Conservation (phyloP, 2,113 vertebrate species). For the Nycticebus coucang region DNA sequence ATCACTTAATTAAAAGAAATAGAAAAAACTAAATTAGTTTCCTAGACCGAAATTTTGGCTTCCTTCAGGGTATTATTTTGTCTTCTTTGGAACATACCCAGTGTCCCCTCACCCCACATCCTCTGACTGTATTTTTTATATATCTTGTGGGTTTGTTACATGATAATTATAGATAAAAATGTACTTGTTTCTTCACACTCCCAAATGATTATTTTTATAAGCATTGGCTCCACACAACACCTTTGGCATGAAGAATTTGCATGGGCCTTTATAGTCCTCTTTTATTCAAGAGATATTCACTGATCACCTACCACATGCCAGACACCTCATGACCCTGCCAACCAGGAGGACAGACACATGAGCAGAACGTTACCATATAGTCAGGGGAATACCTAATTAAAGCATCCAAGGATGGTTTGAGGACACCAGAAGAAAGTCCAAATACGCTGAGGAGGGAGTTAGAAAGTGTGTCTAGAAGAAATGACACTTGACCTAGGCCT, state of each 20-base stretch:
- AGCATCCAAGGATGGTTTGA: neutral
- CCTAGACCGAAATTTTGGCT: neutral
- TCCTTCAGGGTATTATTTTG: neutral
- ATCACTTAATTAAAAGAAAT: slow-evolving; percentile 59
- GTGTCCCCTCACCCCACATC: neutral
- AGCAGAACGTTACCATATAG: neutral
- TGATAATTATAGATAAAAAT: slow-evolving; percentile 61
- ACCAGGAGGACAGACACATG: neutral
- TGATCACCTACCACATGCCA: neutral
- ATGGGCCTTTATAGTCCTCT: neutral
- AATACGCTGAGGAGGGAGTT: neutral
- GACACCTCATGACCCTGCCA: neutral
- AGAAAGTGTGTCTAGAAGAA: neutral
- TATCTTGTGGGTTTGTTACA: slow-evolving; percentile 34
- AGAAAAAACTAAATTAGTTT: neutral
- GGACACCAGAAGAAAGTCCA: neutral
- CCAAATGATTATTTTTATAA: slow-evolving; percentile 42
- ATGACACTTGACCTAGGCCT: neutral
- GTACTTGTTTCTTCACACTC: slow-evolving; percentile 26
- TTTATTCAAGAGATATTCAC: neutral
- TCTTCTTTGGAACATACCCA: neutral
- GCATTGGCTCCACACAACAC: neutral
- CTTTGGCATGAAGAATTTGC: slow-evolving; percentile 11
- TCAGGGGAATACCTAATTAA: neutral
- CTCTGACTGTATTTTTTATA: slow-evolving; percentile 32